Conservation (phyloP, 2,797 vertebrate genomes). For the Euthynnus affinis region DNA sequence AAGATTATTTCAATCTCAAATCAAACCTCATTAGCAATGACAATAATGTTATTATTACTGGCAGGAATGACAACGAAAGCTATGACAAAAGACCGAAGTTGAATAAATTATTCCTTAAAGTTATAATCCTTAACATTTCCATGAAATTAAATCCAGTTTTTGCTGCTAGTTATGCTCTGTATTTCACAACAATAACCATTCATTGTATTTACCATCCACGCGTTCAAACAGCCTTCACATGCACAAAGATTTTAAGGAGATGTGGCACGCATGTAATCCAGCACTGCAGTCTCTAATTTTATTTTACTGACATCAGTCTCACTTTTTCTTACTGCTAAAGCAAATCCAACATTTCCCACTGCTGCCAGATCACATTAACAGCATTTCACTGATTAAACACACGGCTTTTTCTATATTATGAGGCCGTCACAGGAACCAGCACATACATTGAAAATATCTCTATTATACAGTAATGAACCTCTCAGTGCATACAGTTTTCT, state of each 20-base stretch:
- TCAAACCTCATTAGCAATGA: constrained; percentile 1
- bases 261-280: too few species aligned
- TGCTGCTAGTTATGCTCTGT: too few species aligned
- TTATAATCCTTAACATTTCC: too few species aligned
- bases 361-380: constrained; percentile 28
- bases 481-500: not conserved
- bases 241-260: too few species aligned
- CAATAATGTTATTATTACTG: not conserved
- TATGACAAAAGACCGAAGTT: not conserved
- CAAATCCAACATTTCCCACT: constrained; percentile 18
- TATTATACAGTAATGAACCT: not conserved
- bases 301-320: too few species aligned
- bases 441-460: not conserved
- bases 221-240: too few species aligned
- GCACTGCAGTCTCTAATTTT: too few species aligned
- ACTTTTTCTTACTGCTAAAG: constrained; percentile 2
- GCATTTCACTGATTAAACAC: not conserved
- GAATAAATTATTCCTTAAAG: too few species aligned
- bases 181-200: too few species aligned
- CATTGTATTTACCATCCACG: too few species aligned
- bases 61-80: too few species aligned
- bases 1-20: not conserved
- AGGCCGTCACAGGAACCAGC: not conserved
- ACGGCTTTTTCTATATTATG: constrained; percentile 6
- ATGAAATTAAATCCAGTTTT: not conserved